A percentile compares a stretch with the other conserved stretches of the same genome.
Conservation (phyloP, 2,113 vertebrate genomes). For the Archilochus colubris region DNA sequence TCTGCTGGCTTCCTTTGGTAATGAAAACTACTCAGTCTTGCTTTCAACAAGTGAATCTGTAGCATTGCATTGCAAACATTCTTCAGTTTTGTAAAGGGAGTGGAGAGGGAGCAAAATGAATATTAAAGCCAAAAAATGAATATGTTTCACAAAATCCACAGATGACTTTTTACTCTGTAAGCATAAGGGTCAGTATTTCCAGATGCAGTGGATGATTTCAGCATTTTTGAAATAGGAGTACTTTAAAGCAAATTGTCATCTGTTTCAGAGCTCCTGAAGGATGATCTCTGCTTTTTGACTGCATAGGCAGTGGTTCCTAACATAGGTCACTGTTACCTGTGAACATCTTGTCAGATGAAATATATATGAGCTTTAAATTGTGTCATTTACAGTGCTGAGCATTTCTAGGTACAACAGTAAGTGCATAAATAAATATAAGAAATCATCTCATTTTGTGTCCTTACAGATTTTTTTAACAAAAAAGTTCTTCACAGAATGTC, state of each 20-base stretch:
- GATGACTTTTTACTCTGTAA: background rate
- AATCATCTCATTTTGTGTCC: background rate
- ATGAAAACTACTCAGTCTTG: background rate
- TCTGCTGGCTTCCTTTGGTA: background rate
- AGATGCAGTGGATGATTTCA: background rate
- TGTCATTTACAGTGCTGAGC: background rate
- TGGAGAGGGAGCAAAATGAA: background rate
- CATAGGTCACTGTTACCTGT: background rate
- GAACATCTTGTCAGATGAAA: background rate
- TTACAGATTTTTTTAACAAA: background rate
- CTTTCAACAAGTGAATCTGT: background rate
- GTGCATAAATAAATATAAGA: background rate
- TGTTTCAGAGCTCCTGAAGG: background rate
- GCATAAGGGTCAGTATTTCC: background rate
- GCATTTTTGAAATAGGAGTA: background rate
- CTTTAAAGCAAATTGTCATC: background rate
- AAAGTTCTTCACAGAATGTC: background rate
- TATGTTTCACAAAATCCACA: background rate
- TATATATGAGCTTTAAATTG: background rate
- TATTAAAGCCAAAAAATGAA: constrained; percentile 19
- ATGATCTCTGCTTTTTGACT: background rate
- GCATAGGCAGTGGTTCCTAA: background rate
- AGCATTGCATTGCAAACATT: background rate
- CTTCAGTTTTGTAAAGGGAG: background rate
- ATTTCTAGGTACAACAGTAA: background rate